Conservation (phyloP, 92 coral and sea anemone genomes). For the Hydrozoanthus gracilis region DNA sequence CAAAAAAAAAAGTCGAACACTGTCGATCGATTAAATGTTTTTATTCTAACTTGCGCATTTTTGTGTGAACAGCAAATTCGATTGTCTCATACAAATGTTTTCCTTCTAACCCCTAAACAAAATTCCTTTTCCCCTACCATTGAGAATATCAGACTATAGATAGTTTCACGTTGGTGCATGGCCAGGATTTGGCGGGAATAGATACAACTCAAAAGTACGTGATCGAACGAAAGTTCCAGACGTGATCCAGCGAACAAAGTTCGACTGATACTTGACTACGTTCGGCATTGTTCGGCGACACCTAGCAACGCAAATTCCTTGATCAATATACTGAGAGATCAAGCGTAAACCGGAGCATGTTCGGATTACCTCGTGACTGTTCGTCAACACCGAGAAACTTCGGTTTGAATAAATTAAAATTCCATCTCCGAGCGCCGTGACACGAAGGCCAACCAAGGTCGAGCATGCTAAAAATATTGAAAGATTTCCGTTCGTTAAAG, state of each 20-base stretch:
- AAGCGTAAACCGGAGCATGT: background rate
- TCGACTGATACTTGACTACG: constrained; percentile 27
- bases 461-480: background rate
- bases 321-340: constrained; percentile 4
- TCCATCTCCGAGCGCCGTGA: background rate
- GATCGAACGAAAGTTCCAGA: constrained; percentile 19
- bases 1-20: background rate
- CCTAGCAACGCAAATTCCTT: constrained; percentile 26
- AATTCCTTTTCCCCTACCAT: no score
- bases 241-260: background rate
- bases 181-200: no score
- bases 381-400: constrained; percentile 27
- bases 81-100: no score
- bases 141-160: background rate
- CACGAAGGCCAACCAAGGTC: constrained; percentile 28
- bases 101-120: no score
- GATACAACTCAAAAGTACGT: background rate
- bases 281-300: constrained; percentile 12
- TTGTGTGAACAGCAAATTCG: background rate
- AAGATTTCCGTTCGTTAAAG: constrained; percentile 29
- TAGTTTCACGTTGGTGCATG: no score
- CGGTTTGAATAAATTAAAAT: background rate
- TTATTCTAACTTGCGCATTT: background rate
- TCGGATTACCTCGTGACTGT: constrained; percentile 13
- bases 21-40: background rate